Evolutionary conservation across 1,140 invertebrate genomes (phyloP), one percentile per base, ranked within the genome.

Genomic region (Sipha flava): DNA sequence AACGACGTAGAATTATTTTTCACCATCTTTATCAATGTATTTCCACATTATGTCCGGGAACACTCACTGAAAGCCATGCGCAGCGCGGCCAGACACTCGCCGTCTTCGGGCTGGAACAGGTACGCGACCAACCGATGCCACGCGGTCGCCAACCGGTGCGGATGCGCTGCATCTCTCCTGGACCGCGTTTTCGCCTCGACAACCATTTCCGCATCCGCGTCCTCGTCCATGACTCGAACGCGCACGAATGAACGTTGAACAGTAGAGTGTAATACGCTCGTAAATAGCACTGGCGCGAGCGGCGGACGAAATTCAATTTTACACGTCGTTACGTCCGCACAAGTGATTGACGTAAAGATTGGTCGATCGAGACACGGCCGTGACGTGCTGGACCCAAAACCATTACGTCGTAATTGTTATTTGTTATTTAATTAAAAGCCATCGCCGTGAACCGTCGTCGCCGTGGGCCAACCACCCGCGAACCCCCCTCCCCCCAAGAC

Each of bases 41-140:
- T n/a, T n/a, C 4, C 5, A 40, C 4, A 40, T 10, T 10, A 10
- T 9, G 21, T 52, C 5, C 6, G 49, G 3, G 49, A 26, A 18
- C 14, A 82, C 87, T 90, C 86, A 94, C 93, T 93, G 85, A 92
- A 95, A 0, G 93, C 84, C 81, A 93, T 89, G 77, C 94, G 88
- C 18, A 90, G 88, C 0, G 94, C 85, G n/a, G 91, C 93, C 29
- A 95, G 87, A 83, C 90, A 90, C 0, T 92, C 89, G 10, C 92
- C 88, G 87, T 95, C 92, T n/a, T 89, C 90, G 0, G 91, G 91
- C 40, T 86, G 83, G 82, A 92, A 89, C 81, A 94, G 84, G 72
- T 90, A 87, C 14, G 82, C 70, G 0, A 89, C 86, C 26, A 94
- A 84, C 43, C 79, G 84, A 0, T 85, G 81, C 64, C 84, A 86